Evolutionary conservation across 2,113 vertebrate species (phyloP), one percentile per base, ranked within the genome.

Genomic region (Ivindomyrus marchei): DNA sequence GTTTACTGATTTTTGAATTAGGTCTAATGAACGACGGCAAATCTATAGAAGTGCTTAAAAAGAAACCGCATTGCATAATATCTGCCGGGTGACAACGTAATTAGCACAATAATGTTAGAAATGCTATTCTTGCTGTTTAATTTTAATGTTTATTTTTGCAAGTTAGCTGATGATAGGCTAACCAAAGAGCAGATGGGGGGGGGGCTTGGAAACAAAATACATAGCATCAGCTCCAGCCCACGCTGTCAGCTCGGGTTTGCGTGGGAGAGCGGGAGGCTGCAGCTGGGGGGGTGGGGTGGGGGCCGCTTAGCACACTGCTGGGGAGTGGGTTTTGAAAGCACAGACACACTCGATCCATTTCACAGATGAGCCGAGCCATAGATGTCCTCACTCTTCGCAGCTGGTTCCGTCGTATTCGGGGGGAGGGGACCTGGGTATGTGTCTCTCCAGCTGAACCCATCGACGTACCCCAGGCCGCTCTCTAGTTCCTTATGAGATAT

Each of bases 261-360:
- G n/a, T 86, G 84, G 84, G 84, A 50, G 84, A 49, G 47, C 84
- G 2, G 10, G 84, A 11, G 84, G 45, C 45, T 49, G 47, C 45
- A 50, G 47, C 47, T 47, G 84, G 84, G 24, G 84, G 24, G 21
- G 45, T 47, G 84, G 84, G 24, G 84, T 10, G 21, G 45, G 21
- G 9, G 45, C 36, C 31, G 31, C 31, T 31, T 31, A 10, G 21
- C 7, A 24, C 85, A 31, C 11, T 91, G 91, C 90, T 9, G 92
- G 91, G 27, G 47, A 88, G 90, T 92, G 89, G 47, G 58, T 92
- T 94, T 94, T 46, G 91, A 95, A 94, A 95, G 92, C 94, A 93
- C 94, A 95, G 92, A 92, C 91, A 93, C 94, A 93, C 93, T 92
- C 88, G 49, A 93, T 94, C 94, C 94, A 93, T 92, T 91, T 95